These are phyloP conservation scores for Acrocephalus scirpaceus DNA, from an alignment of 2,797 vertebrate species.

Conservation along the genomic window DNA sequence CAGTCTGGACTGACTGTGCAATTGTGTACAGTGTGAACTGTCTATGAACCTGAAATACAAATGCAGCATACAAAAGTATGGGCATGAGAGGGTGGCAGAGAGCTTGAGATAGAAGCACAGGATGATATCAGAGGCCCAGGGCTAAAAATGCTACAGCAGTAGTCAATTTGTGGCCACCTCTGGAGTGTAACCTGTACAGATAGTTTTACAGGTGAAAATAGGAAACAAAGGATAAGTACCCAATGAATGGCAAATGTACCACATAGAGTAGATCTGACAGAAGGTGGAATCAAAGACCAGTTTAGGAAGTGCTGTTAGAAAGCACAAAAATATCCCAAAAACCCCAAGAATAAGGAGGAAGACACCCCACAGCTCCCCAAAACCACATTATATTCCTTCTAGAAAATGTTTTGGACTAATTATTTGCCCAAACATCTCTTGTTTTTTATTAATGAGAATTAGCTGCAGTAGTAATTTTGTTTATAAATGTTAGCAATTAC, in stretches of 20 bases:
- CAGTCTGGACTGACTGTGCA: neutral
- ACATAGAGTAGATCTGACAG: neutral
- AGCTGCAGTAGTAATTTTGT: neutral
- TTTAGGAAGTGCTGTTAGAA: neutral
- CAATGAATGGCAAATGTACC: neutral
- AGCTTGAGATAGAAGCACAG: neutral
- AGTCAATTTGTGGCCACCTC: neutral
- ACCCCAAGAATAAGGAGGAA: neutral
- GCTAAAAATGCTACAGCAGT: neutral
- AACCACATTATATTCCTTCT: neutral
- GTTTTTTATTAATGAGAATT: neutral
- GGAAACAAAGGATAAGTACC: neutral
- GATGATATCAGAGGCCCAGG: neutral
- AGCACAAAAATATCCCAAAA: neutral
- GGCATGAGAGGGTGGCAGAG: neutral
- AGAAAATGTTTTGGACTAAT: neutral
- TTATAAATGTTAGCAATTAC: neutral
- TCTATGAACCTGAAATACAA: neutral
- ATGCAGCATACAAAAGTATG: neutral
- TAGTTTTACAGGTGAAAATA: neutral
- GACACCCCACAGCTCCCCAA: accelerated
- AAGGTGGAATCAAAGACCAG: neutral
- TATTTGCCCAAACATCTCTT: neutral
- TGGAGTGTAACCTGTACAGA: neutral
- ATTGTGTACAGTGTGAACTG: neutral